Evolutionary conservation across 2,888 invertebrate genomes (phyloP), one percentile per base, ranked within the genome.

Genomic region (Drosophila neotestacea): DNA sequence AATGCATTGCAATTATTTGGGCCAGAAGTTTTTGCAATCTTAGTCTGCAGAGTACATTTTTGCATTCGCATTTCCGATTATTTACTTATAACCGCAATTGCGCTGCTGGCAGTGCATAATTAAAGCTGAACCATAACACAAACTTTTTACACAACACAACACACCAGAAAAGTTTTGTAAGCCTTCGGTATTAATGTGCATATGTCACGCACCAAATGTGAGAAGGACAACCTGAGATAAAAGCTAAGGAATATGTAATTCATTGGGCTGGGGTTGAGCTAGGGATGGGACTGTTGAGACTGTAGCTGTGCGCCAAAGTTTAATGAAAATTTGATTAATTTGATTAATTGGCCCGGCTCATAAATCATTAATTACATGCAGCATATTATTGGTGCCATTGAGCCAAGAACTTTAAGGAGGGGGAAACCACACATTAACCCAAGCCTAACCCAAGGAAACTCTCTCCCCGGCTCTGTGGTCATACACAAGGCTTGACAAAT

Each of bases 291-390:
- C 13, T 38, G 42, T 47, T 27, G 16, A 47, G 52, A 73, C 80
- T 78, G 84, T 81, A 85, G 88, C 88, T 85, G 44, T 88, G 85
- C 84, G 86, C 59, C 77, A 85, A 83, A 81, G 70, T 84, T 79
- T 70, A 86, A 88, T 88, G 81, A 77, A 83, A 77, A 68, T 86
- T 87, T 89, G 89, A 90, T 90, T 80, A 76, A 79, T 86, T 88
- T 91, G 90, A 90, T 90, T 91, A 90, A 90, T 90, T 89, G 89
- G 86, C 71, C 22, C 9, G 48, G 44, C 72, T 76, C 81, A 90
- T 81, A 85, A 81, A 77, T 90, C 90, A 90, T 90, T 88, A 89
- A 90, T 87, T 82, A 90, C 59, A 77, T 86, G 77, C 82, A 72
- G 79, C 76, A 81, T 79, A 79, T 79, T 87, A 87, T 87, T 83